Evolutionary conservation across 2,888 invertebrate species (phyloP), one percentile per base, ranked within the genome.

Genomic region (Tiphia femorata): DNA sequence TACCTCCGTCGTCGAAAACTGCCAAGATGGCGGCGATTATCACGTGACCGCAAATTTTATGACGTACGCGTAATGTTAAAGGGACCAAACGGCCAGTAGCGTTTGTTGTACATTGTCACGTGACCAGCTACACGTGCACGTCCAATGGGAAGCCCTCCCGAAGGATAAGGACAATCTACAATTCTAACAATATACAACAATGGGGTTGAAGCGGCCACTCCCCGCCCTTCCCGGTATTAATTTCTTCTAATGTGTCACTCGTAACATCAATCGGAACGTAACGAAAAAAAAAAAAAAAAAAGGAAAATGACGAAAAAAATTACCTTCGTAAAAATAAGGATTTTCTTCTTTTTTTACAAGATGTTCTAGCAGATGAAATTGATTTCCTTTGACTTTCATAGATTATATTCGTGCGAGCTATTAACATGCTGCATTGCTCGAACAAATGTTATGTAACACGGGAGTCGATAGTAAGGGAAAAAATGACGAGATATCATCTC

Each of bases 1-100:
- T 72, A 69, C 74, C 70, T 76, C 72, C 67, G 72, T 75, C 73
- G 73, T 73, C 75, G 75, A 75, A 77, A 78, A 79, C 77, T 77
- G 72, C 71, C 76, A 79, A 79, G 77, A 79, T 79, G 79, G 79
- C 78, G 63, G 64, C 63, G 44, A 43, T 53, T 62, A 65, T 79
- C 79, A 79, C 79, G 79, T 79, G 79, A 79, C 69, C 69, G 62
- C 67, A 64, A 72, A 75, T 75, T 76, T 75, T 72, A 67, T 77
- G 77, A 78, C 77, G 77, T 79, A 75, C 62, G 69, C 57, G 61
- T 64, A 59, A 66, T 69, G 72, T 75, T 76, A 76, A 78, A 76
- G 77, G 78, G 77, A 73, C 74, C 52, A 51, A 48, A 57, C 69
- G 60, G 56, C 74, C 74, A 74, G 62, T 74, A 61, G 63, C 64